phyloP scores from a whole-genome alignment of 2,113 vertebrate species.

The Tenrec ecaudatus region DNA sequence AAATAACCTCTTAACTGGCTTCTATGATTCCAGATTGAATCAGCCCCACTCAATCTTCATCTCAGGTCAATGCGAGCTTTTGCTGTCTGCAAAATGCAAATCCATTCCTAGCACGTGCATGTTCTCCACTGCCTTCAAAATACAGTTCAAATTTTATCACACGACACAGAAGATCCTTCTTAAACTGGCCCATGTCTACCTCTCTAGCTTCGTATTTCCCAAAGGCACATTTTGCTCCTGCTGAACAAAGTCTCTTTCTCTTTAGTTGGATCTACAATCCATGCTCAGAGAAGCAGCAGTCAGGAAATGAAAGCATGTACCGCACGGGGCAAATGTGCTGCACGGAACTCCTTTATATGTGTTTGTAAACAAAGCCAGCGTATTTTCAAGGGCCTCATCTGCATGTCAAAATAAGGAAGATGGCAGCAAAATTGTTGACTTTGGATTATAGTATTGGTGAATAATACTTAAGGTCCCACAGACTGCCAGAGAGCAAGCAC shows the following conservation, averaged over 20 bases:
- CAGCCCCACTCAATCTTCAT: neutral
- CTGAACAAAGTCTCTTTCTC: neutral
- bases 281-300: too few relatives aligned
- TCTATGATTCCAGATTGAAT: conserved; percentile 33
- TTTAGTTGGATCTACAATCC: too few relatives aligned
- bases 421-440: too few relatives aligned
- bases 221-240: neutral
- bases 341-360: too few relatives aligned
- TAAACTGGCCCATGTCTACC: neutral
- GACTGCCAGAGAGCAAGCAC: too few relatives aligned
- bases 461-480: too few relatives aligned
- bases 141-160: conserved; percentile 4
- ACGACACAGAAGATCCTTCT: neutral
- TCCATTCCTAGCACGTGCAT: neutral
- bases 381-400: too few relatives aligned
- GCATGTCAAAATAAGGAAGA: too few relatives aligned
- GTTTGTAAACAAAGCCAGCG: too few relatives aligned
- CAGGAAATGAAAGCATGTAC: too few relatives aligned
- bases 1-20: conserved; percentile 26
- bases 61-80: conserved; percentile 26
- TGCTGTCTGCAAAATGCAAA: conserved; percentile 56
- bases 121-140: neutral
- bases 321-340: too few relatives aligned
- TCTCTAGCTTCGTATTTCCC: neutral
- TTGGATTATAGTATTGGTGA: too few relatives aligned